Evolutionary conservation across 2,797 vertebrate species (phyloP).

Genomic region (Hippopotamyrus pictus): DNA sequence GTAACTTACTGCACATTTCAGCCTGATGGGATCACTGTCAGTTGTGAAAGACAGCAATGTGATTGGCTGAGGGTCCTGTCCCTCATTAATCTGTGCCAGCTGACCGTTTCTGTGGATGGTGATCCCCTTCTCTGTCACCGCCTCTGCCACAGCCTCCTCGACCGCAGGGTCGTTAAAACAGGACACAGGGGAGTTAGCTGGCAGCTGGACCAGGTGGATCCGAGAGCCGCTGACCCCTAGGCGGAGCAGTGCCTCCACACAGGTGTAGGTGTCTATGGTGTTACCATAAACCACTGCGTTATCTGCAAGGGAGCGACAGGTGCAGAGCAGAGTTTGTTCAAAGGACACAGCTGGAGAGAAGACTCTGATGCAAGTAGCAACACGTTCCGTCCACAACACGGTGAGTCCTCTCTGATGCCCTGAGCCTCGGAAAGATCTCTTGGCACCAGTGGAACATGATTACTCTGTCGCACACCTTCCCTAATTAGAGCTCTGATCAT

Average conservation of each 20-base stretch:
- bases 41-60: slow-evolving; percentile 64
- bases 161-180: slow-evolving; percentile 58
- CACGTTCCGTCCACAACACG: slow-evolving; percentile 49
- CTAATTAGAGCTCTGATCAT: neutral
- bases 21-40: slow-evolving; percentile 45
- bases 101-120: slow-evolving; percentile 55
- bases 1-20: slow-evolving; percentile 75
- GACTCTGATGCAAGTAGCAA: slow-evolving; percentile 44
- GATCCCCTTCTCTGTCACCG: slow-evolving; percentile 51
- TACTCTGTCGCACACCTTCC: neutral
- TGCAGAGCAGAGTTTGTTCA: neutral
- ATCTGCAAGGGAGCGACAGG: slow-evolving; percentile 50
- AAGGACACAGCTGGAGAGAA: slow-evolving; percentile 39
- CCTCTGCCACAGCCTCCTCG: slow-evolving; percentile 47
- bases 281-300: slow-evolving; percentile 78
- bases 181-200: slow-evolving; percentile 23
- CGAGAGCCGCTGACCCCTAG: slow-evolving; percentile 63
- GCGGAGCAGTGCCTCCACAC: slow-evolving; percentile 65
- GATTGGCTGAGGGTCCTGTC: slow-evolving; percentile 56
- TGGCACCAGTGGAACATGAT: slow-evolving; percentile 56
- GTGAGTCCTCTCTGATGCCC: slow-evolving; percentile 56
- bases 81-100: slow-evolving; percentile 67
- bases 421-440: slow-evolving; percentile 61
- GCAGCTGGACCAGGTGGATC: slow-evolving; percentile 70
- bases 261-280: slow-evolving; percentile 73